A percentile compares a stretch with the other conserved stretches of the same genome.
Evolutionary conservation across 2,113 vertebrate genomes (phyloP).

Genomic region (Eolophus roseicapilla): DNA sequence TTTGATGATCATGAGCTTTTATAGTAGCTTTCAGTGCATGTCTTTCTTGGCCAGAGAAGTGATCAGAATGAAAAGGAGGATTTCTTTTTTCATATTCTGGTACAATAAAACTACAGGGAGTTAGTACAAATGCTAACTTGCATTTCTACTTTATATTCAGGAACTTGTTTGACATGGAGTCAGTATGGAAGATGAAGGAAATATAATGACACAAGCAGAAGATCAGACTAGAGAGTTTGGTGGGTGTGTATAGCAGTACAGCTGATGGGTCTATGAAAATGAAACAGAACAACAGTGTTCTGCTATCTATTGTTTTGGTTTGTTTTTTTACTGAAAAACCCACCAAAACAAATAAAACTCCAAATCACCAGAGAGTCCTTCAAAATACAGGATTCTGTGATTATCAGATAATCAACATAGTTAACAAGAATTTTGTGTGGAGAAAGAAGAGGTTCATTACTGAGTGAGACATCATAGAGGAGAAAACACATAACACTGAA

Average conservation of each 20-base stretch:
- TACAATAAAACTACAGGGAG: not conserved
- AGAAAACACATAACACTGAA: not conserved
- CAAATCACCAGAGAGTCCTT: not conserved
- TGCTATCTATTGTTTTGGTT: not conserved
- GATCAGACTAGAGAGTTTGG: not conserved
- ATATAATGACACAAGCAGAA: not conserved
- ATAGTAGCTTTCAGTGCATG: not conserved
- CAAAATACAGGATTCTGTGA: not conserved
- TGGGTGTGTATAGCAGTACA: not conserved
- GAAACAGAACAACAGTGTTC: not conserved
- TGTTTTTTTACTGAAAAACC: not conserved
- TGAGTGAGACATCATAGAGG: not conserved
- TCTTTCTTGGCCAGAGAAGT: not conserved
- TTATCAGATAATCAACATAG: not conserved
- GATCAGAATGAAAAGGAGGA: not conserved
- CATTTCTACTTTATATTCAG: not conserved
- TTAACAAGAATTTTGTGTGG: not conserved
- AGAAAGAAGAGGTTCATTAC: not conserved
- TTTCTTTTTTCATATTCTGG: not conserved
- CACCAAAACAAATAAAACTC: not conserved
- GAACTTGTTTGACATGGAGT: not conserved
- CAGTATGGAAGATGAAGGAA: not conserved
- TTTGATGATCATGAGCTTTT: not conserved
- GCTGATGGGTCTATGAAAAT: not conserved
- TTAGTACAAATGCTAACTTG: not conserved